Evolutionary conservation across 1,140 invertebrate genomes (phyloP), one percentile per base, ranked within the genome.

Genomic region (Ptiloglossa arizonensis): DNA sequence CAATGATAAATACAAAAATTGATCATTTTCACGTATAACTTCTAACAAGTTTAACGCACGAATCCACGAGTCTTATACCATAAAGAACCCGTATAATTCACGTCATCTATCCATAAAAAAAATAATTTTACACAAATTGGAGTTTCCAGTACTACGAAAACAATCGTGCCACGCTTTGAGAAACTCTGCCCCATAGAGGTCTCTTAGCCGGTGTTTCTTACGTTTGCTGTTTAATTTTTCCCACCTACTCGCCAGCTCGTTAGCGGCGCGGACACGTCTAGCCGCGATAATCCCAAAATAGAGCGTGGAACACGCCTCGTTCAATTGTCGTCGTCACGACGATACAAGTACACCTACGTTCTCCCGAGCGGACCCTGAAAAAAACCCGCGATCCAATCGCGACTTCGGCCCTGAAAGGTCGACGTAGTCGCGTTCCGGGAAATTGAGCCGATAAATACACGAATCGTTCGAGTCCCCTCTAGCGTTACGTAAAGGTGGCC

Each of bases 401-500:
- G 13, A 13, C 52, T n/a, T n/a, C n/a, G n/a, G 27, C 3, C 32
- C 13, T n/a, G 48, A 29, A 68, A 68, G 48, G 48, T 54, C 66
- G 29, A n/a, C n/a, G n/a, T n/a, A n/a, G n/a, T n/a, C n/a, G n/a
- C 13, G 27, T 60, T 15, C 56, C n/a, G n/a, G 19, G 19, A 24
- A 38, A 35, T 71, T 70, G 24, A 44, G n/a, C 35, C 54, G 46
- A 48, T 11, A 15, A 68, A 32, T n/a, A 22, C 46, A 27, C n/a
- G 54, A 62, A 46, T 44, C 0, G 13, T n/a, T n/a, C n/a, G n/a
- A n/a, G n/a, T n/a, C n/a, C n/a, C n/a, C n/a, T n/a, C n/a, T n/a
- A 52, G 56, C 27, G 75, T 89, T 89, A 83, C 80, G 67, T 88
- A 87, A n/a, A 89, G 81, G 11, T 27, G 35, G 27, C 73, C 32